Percentiles rank a stretch among this genome's conserved stretches.
phyloP scores from a whole-genome alignment of 2,113 vertebrate species.

The Alaudala cheleensis region DNA sequence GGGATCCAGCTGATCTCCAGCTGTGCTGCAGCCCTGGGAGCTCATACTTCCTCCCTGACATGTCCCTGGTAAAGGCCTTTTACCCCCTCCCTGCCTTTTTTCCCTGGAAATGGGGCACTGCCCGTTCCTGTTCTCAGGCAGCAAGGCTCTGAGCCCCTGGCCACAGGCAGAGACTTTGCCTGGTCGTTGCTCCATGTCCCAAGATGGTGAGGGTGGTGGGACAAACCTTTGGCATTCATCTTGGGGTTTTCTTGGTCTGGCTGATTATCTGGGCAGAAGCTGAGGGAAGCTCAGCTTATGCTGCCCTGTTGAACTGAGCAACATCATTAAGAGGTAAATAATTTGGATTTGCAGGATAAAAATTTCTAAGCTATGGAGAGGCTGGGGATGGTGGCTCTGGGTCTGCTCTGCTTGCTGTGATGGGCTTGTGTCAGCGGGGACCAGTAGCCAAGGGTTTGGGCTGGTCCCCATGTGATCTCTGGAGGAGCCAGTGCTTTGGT shows the following conservation, averaged over 20 bases:
- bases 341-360: not conserved
- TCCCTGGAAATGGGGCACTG: not conserved
- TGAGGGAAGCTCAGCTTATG: not conserved
- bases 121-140: not conserved
- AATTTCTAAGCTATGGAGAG: not conserved
- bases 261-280: not conserved
- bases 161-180: not conserved
- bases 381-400: not conserved
- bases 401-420: not conserved
- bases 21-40: not conserved
- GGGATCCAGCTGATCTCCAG: conserved; percentile 38
- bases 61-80: not conserved
- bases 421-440: not conserved
- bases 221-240: accelerated
- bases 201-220: not conserved
- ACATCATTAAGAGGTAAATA: not conserved
- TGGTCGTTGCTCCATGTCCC: not conserved
- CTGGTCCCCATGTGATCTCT: not conserved
- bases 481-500: not conserved
- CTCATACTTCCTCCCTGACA: not conserved
- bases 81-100: not conserved
- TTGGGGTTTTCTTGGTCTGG: not conserved
- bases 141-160: not conserved
- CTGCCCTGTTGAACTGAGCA: not conserved
- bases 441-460: not conserved